Evolutionary conservation across 2,888 invertebrate genomes (phyloP).

Genomic region (Drosophila sordidapex): DNA sequence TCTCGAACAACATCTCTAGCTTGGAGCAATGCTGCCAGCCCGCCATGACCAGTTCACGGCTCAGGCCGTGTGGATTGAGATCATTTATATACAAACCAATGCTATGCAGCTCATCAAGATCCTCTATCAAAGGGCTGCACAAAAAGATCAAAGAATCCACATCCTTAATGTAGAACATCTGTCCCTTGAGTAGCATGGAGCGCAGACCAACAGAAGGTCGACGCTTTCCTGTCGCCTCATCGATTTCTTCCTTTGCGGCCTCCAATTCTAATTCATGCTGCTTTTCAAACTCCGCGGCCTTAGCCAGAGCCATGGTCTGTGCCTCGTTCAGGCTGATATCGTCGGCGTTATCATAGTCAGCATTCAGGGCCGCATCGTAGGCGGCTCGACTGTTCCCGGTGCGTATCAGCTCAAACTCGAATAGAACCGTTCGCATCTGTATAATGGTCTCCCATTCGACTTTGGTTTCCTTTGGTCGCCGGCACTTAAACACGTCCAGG

Average conservation of each 20-base stretch:
- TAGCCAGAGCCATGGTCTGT: conserved; percentile 62
- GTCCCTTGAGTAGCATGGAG: conserved; percentile 93
- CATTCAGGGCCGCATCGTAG: conserved; percentile 73
- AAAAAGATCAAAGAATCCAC: conserved; percentile 93
- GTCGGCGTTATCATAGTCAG: conserved; percentile 77
- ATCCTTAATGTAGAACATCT: conserved; percentile 93
- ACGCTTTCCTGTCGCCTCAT: conserved; percentile 60
- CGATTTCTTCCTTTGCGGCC: conserved; percentile 64
- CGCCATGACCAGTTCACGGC: conserved; percentile 92
- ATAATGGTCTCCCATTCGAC: conserved; percentile 93
- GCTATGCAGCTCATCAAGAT: conserved; percentile 92
- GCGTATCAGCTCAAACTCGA: conserved; percentile 92
- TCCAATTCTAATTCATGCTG: conserved; percentile 44
- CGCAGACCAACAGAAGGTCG: conserved; percentile 58
- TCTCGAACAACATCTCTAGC: conserved; percentile 92
- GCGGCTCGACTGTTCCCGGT: conserved; percentile 84
- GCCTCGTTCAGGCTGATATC: conserved; percentile 70
- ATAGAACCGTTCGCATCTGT: conserved; percentile 92
- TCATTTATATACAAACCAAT: conserved; percentile 93
- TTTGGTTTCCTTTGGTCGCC: conserved; percentile 91
- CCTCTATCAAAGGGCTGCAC: conserved; percentile 95
- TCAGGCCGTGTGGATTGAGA: conserved; percentile 94
- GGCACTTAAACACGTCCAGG: conserved; percentile 90
- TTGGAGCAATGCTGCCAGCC: conserved; percentile 94
- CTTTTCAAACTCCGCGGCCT: conserved; percentile 59